These are phyloP conservation scores for Cantharis rustica DNA, from an alignment of 2,888 invertebrate genomes.

Conservation along the genomic window DNA sequence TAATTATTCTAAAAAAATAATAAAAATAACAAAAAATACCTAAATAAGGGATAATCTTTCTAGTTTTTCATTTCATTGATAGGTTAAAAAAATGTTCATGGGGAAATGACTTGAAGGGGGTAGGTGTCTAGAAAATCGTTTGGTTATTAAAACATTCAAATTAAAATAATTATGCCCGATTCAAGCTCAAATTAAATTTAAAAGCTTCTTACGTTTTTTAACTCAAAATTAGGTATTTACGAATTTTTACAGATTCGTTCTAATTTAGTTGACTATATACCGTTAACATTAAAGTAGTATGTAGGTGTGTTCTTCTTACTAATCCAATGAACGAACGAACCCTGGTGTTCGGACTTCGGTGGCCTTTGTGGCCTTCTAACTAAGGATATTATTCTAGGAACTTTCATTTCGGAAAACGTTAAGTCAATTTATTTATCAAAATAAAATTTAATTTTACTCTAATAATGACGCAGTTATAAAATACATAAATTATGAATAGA, in stretches of 20 bases:
- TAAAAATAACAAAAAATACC: neutral
- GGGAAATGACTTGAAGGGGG: neutral
- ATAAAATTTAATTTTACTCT: too few species aligned
- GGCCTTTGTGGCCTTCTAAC: too few species aligned
- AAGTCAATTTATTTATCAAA: too few species aligned
- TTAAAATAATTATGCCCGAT: neutral
- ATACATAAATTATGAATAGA: too few species aligned
- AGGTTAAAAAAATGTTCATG: too few species aligned
- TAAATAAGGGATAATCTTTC: neutral
- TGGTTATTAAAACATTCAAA: neutral
- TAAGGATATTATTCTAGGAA: too few species aligned
- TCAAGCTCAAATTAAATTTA: neutral
- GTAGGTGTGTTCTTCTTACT: neutral
- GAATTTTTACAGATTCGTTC: neutral
- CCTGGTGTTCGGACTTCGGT: too few species aligned
- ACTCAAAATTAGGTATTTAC: neutral
- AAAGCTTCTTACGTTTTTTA: neutral
- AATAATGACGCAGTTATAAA: too few species aligned
- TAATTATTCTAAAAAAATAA: neutral
- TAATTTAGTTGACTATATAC: neutral
- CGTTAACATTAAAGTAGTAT: neutral
- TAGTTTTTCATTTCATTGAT: neutral
- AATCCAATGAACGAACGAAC: too few species aligned
- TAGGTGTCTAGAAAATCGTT: neutral
- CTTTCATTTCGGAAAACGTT: too few species aligned